Evolutionary conservation across 2,888 invertebrate genomes (phyloP).

Genomic region (Lochmaea crataegi): DNA sequence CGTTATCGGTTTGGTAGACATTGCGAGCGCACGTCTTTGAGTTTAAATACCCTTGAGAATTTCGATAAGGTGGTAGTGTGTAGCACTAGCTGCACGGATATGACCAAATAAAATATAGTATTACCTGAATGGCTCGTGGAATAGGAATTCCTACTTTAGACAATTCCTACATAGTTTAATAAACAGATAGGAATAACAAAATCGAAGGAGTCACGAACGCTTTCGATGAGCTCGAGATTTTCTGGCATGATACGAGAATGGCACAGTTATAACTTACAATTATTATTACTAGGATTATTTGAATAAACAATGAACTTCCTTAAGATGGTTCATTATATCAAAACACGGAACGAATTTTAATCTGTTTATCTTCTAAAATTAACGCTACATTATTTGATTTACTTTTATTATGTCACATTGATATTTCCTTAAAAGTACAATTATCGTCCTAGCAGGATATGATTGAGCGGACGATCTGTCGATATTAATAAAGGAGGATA

Average conservation of each 20-base stretch:
- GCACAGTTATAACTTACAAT: constrained; percentile 30
- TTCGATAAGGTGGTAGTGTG: constrained; percentile 60
- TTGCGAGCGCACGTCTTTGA: constrained; percentile 62
- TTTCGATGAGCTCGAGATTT: constrained; percentile 33
- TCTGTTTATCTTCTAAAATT: no score
- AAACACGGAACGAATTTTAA: background rate
- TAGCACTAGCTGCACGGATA: constrained; percentile 55
- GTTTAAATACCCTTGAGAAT: constrained; percentile 63
- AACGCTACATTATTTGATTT: no score
- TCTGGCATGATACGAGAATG: constrained; percentile 30
- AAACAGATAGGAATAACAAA: constrained; percentile 49
- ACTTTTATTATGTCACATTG: no score
- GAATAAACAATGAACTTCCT: background rate
- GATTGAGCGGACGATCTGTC: no score
- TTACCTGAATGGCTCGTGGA: constrained; percentile 60
- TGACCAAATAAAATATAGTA: constrained; percentile 63
- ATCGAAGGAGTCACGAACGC: constrained; percentile 46
- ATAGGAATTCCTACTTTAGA: constrained; percentile 60
- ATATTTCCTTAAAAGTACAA: no score
- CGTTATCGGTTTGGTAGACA: constrained; percentile 61
- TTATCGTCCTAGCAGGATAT: no score
- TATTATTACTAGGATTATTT: constrained; percentile 25
- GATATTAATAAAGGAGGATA: no score
- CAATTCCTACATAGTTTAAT: constrained; percentile 55
- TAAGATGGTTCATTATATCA: background rate